These are phyloP conservation scores for Parapsyche elsis DNA, from an alignment of 1,140 invertebrate species.

Conservation along the genomic window DNA sequence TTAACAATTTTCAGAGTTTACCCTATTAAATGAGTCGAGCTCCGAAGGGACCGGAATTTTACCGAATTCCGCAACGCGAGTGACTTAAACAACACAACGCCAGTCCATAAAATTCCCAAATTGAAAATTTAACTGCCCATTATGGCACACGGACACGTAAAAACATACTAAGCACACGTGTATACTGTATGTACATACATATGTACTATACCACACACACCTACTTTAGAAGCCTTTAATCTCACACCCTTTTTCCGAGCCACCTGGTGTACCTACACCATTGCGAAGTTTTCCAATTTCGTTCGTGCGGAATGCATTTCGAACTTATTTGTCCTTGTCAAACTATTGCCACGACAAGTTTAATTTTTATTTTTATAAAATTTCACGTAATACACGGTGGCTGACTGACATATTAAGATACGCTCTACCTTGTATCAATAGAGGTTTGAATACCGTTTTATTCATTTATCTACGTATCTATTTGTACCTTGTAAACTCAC, in stretches of 20 bases:
- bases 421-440: no score
- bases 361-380: no score
- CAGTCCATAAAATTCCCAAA: constrained; percentile 18
- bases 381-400: no score
- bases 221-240: constrained; percentile 14
- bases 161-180: not conserved
- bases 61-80: not conserved
- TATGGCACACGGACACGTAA: not conserved
- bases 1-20: not conserved
- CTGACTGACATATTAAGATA: no score
- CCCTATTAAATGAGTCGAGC: not conserved
- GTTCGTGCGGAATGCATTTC: not conserved
- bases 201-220: not conserved
- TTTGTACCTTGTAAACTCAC: no score
- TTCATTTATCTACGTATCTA: no score
- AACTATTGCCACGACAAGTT: no score
- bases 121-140: constrained; percentile 30
- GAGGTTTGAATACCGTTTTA: no score
- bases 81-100: no score
- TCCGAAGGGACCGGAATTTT: constrained; percentile 7
- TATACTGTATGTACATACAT: not conserved
- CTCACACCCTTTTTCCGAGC: not conserved
- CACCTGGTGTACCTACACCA: not conserved
- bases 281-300: not conserved
- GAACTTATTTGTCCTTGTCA: no score